Base-by-base conservation (phyloP, 2,113 vertebrate genomes). In the Gavialis gangeticus region DNA sequence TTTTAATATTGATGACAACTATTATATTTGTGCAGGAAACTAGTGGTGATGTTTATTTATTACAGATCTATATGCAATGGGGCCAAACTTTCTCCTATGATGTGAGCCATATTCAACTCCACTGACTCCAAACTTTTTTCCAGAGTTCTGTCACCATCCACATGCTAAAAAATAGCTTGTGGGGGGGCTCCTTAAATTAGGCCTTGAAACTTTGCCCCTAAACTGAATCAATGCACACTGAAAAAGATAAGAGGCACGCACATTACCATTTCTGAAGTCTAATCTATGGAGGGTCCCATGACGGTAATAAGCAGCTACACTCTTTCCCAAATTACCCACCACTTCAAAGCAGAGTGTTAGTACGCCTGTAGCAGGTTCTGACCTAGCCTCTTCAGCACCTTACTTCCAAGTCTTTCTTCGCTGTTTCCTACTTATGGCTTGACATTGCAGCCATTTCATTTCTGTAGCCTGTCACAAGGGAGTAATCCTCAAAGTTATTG, bases 331-430 rank as follows among this genome's bases (percentile, higher is more conserved):
- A 82, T 60, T 34, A 85, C 14, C 64, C 91, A 10, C 37, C 83
- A 8, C 82, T 94, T 96, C 88, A 94, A 97, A 96, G 82, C 1
- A 93, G 37, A 94, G 90, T 56, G 59, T 30, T 84, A 1, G 0
- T 55, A 28, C 21, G 82, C 84, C 88, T 76, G 30, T 57, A 79
- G 79, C 88, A 90, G 55, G 55, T 60, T 94, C 67, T 73, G 79
- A 89, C 83, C 83, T 79, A 4, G 5, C 34, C 9, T 87, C 77
- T 85, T 85, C 6, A 57, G 88, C 79, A 82, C 60, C 82, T 71
- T 92, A 11, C 17, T 34, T 69, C 18, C n/a, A 34, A 88, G 92
- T 77, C 77, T 87, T 90, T 59, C 90, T 91, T 84, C 30, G 28
- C 22, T n/a, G 34, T 64, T 94, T 81, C 87, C 79, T 63, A 71